Percentiles rank a stretch among this genome's conserved stretches.
phyloP scores from a whole-genome alignment of 2,797 vertebrate species.

The Oreochromis mossambicus region DNA sequence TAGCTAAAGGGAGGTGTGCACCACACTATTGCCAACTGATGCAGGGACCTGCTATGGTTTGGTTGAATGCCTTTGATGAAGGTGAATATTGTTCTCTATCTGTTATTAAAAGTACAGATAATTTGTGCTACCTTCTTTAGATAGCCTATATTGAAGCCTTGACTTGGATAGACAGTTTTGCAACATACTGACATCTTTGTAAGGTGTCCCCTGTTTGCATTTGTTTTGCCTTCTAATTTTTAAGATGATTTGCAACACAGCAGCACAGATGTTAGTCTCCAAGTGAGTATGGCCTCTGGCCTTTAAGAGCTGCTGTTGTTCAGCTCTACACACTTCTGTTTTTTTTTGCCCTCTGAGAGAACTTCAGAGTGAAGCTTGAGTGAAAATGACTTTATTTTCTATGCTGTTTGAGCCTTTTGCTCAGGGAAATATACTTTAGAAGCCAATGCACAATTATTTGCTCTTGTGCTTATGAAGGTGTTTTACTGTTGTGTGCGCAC shows the following conservation, averaged over 20 bases:
- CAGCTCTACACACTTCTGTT: background rate
- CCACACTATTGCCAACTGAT: background rate
- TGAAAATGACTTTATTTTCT: conserved; percentile 2
- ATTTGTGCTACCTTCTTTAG: background rate
- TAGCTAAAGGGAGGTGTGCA: background rate
- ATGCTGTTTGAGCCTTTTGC: conserved; percentile 42
- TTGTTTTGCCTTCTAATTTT: background rate
- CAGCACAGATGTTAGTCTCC: background rate
- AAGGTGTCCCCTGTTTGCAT: background rate
- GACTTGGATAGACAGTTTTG: background rate
- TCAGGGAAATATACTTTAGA: conserved; percentile 52
- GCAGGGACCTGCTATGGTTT: background rate
- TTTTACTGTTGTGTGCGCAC: background rate
- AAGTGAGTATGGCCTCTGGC: background rate
- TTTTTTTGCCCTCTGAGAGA: background rate
- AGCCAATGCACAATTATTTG: conserved; percentile 15
- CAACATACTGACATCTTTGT: background rate
- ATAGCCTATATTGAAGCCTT: background rate
- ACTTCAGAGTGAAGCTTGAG: background rate
- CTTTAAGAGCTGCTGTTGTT: background rate
- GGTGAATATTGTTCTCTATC: background rate
- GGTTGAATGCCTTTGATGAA: background rate
- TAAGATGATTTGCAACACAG: background rate
- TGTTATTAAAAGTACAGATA: background rate
- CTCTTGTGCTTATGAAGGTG: background rate